Percentiles rank a stretch among this genome's conserved stretches.
Conservation (phyloP, 2,113 vertebrate species). For the Calyptomena viridis region DNA sequence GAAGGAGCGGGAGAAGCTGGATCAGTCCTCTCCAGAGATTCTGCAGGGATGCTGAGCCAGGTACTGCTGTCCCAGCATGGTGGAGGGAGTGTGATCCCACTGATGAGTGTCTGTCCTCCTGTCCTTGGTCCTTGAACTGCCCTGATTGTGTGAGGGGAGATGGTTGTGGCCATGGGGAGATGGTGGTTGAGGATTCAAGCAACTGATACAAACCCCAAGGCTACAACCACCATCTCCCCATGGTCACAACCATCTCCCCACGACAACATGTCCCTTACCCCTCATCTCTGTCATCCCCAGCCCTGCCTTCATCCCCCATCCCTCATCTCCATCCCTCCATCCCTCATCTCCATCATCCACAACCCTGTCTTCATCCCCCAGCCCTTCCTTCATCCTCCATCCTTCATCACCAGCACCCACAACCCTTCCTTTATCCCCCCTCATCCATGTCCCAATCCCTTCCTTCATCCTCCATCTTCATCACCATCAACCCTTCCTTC, state of each 20-base stretch:
- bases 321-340: not conserved
- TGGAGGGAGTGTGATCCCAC: not conserved
- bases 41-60: fast-evolving
- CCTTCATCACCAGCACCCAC: not conserved
- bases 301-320: not conserved
- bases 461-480: not conserved
- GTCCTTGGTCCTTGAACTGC: fast-evolving
- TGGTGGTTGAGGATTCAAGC: not conserved
- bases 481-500: not conserved
- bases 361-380: not conserved
- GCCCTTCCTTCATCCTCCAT: not conserved
- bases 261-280: not conserved
- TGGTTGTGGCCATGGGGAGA: not conserved
- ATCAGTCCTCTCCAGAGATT: not conserved
- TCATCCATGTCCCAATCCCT: not conserved
- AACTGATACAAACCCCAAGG: not conserved
- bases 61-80: fast-evolving
- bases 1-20: not conserved
- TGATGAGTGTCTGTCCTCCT: fast-evolving
- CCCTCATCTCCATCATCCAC: not conserved
- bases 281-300: too few species aligned
- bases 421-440: not conserved
- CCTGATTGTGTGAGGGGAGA: fast-evolving
- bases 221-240: not conserved
- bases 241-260: not conserved